Percentiles rank a stretch among this genome's conserved stretches.
Evolutionary conservation across 2,888 invertebrate genomes (phyloP).

Genomic region (Nysson spinosus): DNA sequence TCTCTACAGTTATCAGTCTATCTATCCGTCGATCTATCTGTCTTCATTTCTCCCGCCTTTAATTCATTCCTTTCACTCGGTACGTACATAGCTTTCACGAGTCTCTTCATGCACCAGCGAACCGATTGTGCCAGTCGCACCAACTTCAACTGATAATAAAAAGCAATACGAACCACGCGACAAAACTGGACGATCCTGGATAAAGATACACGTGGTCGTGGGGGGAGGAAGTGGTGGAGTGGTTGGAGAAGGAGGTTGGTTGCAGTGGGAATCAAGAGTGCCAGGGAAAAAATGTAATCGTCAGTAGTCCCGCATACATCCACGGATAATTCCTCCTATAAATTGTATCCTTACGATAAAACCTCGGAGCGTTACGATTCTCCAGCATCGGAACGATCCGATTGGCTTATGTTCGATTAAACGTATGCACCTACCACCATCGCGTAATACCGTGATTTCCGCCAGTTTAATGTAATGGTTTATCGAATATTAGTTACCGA

Average conservation of each 20-base stretch:
- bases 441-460: conserved; percentile 34
- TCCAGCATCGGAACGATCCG: conserved; percentile 9
- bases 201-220: neutral
- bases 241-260: neutral
- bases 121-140: conserved; percentile 40
- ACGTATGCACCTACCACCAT: conserved; percentile 17
- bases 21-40: conserved; percentile 17
- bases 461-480: conserved; percentile 25
- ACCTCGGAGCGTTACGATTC: conserved; percentile 4
- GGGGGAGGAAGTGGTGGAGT: conserved; percentile 5
- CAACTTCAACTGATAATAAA: conserved; percentile 24
- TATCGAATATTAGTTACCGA: no score
- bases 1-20: conserved; percentile 43
- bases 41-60: conserved; percentile 1
- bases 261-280: neutral
- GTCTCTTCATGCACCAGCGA: conserved; percentile 36
- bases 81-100: conserved; percentile 46
- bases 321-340: conserved; percentile 41
- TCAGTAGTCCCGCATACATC: conserved; percentile 20
- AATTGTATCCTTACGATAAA: conserved; percentile 40
- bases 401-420: conserved; percentile 31
- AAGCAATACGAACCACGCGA: conserved; percentile 37
- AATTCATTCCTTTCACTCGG: conserved; percentile 38
- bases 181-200: conserved; percentile 3
- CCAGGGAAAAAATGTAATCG: conserved; percentile 43